Base-by-base conservation (phyloP, 1,140 invertebrate species). In the Papilio polytes region DNA sequence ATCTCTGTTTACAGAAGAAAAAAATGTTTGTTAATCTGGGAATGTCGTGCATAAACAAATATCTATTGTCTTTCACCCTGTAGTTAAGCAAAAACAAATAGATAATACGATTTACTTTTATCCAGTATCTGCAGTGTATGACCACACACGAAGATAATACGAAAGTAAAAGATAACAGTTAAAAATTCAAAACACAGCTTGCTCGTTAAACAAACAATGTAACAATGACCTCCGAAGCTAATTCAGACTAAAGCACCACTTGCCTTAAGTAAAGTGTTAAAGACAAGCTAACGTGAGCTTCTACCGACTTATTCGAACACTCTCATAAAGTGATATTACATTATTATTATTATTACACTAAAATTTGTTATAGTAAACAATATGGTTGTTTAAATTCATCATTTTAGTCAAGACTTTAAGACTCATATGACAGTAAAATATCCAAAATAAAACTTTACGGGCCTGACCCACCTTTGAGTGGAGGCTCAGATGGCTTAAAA, bases 181-280 rank as follows among this genome's bases (percentile, higher is more conserved):
- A 66, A 70, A 36, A 13, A 70, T 70, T 31, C 26, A 31, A 70
- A 31, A 36, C 63, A 70, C 26, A 13, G 26, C 26, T 70, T 13
- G 22, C 59, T 63, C 59, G 59, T 63, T 26, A 63, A 63, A 26
- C 7, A 63, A 56, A 18, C 59, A 63, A 63, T 63, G 22, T 63
- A 63, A 56, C 53, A 56, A 56, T 56, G 53, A 56, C 18, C 7
- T 56, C 53, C 20, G 53, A 56, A 56, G 18, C 53, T n/a, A 56
- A 41, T 41, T 20, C 53, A 18, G n/a, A 41, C 36, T 3, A 56
- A 56, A 56, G n/a, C n/a, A 56, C 53, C 8, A 56, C 20, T 63
- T 63, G 7, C 56, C 59, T 31, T 26, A 59, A 63, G 59, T 26
- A 26, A 63, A 63, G 59, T 63, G 59, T 26, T 26, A 26, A 63